Evolutionary conservation across 2,113 vertebrate species (phyloP).

Genomic region (Scomber japonicus): DNA sequence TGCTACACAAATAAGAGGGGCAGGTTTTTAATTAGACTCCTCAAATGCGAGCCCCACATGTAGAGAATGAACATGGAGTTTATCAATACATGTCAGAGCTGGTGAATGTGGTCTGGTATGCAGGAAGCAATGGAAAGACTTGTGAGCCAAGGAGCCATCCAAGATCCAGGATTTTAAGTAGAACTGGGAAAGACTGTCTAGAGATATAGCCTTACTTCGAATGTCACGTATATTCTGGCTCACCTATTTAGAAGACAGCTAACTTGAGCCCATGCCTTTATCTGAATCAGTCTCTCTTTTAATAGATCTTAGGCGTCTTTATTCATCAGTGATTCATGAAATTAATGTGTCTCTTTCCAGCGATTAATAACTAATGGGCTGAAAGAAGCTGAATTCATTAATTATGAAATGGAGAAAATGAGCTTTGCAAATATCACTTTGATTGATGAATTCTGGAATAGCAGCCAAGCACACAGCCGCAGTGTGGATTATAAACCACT

Average conservation of each 20-base stretch:
- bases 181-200: conserved; percentile 15
- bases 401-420: conserved; percentile 81
- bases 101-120: not conserved
- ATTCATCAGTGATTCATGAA: conserved; percentile 76
- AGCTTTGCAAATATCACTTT: conserved; percentile 76
- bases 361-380: conserved; percentile 76
- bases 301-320: conserved; percentile 71
- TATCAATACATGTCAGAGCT: conserved; percentile 28
- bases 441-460: conserved; percentile 76
- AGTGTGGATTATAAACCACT: conserved; percentile 58
- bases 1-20: conserved; percentile 54
- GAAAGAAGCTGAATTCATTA: conserved; percentile 73
- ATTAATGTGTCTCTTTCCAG: conserved; percentile 66
- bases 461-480: conserved; percentile 62
- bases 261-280: conserved; percentile 48
- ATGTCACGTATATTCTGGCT: conserved; percentile 60
- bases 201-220: conserved; percentile 42
- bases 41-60: conserved; percentile 55
- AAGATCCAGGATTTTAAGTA: conserved; percentile 45
- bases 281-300: conserved; percentile 52
- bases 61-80: conserved; percentile 38
- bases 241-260: conserved; percentile 66
- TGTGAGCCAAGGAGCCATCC: conserved; percentile 39
- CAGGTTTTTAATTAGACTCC: conserved; percentile 53
- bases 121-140: conserved; percentile 33